Percentiles rank a stretch among this genome's conserved stretches.
Evolutionary conservation across 2,113 vertebrate genomes (phyloP).

Genomic region (Eulacestoma nigropectus): DNA sequence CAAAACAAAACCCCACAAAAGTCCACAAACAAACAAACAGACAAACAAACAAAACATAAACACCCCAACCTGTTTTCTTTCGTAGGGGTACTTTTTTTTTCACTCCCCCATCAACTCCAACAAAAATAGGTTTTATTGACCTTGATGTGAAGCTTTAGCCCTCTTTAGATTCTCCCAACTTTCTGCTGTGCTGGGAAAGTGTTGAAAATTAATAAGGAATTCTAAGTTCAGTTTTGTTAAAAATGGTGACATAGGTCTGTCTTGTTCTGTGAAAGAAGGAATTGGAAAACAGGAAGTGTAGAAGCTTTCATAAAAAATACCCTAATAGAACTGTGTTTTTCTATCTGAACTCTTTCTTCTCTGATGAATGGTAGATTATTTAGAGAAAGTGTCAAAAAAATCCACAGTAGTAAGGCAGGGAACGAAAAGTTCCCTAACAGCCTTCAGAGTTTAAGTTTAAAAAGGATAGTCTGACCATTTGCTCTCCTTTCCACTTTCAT

Average conservation of each 20-base stretch:
- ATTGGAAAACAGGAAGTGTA: neutral
- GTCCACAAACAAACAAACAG: neutral
- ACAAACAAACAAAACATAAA: neutral
- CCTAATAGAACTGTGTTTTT: neutral
- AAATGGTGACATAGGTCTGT: neutral
- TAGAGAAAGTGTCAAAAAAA: neutral
- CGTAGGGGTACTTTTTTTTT: too few relatives aligned
- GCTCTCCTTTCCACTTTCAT: neutral
- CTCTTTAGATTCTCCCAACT: neutral
- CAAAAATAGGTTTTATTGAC: neutral
- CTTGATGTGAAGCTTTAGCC: neutral
- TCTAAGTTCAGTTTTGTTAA: neutral
- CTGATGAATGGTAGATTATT: neutral
- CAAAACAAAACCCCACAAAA: neutral
- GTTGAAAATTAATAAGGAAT: neutral
- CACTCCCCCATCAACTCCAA: neutral
- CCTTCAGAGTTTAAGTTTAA: neutral
- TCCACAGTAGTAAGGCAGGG: neutral
- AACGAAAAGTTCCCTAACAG: neutral
- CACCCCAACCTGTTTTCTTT: neutral
- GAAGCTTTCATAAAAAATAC: neutral
- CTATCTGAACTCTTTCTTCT: neutral
- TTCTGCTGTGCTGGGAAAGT: neutral
- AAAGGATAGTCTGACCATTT: constrained; percentile 3
- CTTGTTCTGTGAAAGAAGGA: neutral